Evolutionary conservation across 37 sponge, comb jelly and placozoan species (phyloP), one percentile per base, ranked within the genome.

Genomic region (Ephydatia muelleri): DNA sequence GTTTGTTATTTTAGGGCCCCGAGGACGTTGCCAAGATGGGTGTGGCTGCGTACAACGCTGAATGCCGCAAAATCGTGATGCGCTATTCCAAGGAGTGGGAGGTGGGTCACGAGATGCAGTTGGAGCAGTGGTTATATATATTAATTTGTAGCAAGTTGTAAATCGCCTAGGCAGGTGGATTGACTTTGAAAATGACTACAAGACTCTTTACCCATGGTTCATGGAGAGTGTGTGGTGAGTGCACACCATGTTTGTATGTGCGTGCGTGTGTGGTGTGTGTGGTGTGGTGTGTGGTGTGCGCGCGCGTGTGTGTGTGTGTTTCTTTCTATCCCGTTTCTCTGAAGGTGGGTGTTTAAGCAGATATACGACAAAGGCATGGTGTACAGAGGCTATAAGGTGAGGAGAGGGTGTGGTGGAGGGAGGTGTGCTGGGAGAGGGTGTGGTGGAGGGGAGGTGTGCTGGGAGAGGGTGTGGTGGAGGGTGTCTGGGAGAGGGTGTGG

Each of bases 141-240:
- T 77, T 30, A 19, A 27, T 21, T 49, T 23, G 0, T 49, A 94
- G 94, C 43, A 72, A 2, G 91, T 96, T 57, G 95, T 98, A 28
- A 82, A 85, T 5, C 49, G 98, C 37, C 80, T 98, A 80, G 98
- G 98, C 3, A 67, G 98, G 19, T 98, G 98, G 98, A 98, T 98
- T 75, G 98, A 98, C 82, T 98, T 98, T 74, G 82, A 86, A 65
- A 95, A 97, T 79, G 99, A 98, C 87, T 98, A 98, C 92, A 98
- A 98, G 89, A 98, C 99, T 14, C 85, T 98, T 36, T 98, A 98
- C 78, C 99, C 99, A 0, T 92, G 93, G 93, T 98, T 96, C 84
- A 98, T 98, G 99, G 99, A 96, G 90, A 92, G 84, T 68, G 84
- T 98, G 14, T 98, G 96, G 96, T 94, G 48, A 65, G 83, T 33